phyloP scores from a whole-genome alignment of 2,113 vertebrate genomes.

The Equus quagga region DNA sequence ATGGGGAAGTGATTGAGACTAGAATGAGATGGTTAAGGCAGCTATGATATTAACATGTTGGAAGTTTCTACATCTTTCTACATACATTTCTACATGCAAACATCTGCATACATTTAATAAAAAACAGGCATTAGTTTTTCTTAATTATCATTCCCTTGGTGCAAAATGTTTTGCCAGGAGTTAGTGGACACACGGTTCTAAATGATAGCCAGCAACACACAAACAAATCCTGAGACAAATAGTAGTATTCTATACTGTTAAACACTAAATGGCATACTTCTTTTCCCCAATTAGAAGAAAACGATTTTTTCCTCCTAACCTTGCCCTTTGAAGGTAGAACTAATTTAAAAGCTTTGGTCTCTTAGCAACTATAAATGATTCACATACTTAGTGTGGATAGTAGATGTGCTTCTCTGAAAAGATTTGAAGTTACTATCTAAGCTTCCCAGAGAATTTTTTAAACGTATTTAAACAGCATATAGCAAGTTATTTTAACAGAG shows the following conservation, averaged over 20 bases:
- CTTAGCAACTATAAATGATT: slow-evolving; percentile 65
- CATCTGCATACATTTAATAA: slow-evolving; percentile 24
- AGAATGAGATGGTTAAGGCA: slow-evolving; percentile 2
- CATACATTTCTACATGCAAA: too few species aligned
- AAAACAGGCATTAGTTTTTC: slow-evolving; percentile 19
- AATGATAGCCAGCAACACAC: slow-evolving; percentile 51
- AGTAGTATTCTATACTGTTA: slow-evolving; percentile 7
- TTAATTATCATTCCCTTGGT: slow-evolving; percentile 28
- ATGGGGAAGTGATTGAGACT: neutral
- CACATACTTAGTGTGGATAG: slow-evolving; percentile 13
- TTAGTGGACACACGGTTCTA: neutral
- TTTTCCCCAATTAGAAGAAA: slow-evolving; percentile 64
- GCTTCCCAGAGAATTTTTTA: slow-evolving; percentile 38
- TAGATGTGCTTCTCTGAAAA: slow-evolving; percentile 57
- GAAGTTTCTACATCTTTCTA: neutral
- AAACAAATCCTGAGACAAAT: slow-evolving; percentile 47
- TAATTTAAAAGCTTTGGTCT: slow-evolving; percentile 68
- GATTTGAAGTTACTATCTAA: slow-evolving; percentile 67
- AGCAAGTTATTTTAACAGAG: slow-evolving; percentile 56
- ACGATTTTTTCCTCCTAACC: slow-evolving; percentile 49
- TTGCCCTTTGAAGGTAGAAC: slow-evolving; percentile 61
- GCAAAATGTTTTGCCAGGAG: slow-evolving; percentile 20
- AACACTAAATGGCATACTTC: neutral
- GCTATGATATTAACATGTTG: neutral
- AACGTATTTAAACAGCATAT: slow-evolving; percentile 47